A percentile compares a stretch with the other conserved stretches of the same genome.
These are phyloP conservation scores for Diploscapter pachys DNA, from an alignment of 1,140 invertebrate genomes.

Conservation along the genomic window DNA sequence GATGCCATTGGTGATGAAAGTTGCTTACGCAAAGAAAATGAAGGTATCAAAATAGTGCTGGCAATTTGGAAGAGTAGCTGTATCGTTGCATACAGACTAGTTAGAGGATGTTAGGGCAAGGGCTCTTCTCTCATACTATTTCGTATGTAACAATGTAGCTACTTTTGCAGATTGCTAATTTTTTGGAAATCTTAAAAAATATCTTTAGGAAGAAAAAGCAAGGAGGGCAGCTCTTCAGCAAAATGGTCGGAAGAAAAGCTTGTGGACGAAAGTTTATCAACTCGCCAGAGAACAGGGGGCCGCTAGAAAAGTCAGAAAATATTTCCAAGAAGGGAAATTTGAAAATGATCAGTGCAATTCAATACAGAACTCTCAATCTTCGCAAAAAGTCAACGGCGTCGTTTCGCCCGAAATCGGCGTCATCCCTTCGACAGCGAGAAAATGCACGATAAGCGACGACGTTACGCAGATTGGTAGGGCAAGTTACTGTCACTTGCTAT, in stretches of 20 bases:
- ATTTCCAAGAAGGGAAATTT: constrained; percentile 11
- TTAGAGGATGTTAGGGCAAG: constrained; percentile 33
- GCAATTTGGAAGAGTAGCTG: no score
- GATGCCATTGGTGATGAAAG: constrained; percentile 55
- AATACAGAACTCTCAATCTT: not conserved
- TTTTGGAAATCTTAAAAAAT: not conserved
- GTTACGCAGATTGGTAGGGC: constrained; percentile 26
- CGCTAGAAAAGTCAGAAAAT: constrained; percentile 11
- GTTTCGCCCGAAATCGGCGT: no score
- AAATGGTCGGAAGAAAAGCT: constrained; percentile 21
- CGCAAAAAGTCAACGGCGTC: constrained; percentile 12
- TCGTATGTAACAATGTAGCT: no score
- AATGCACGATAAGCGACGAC: constrained; percentile 25
- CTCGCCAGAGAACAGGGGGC: constrained; percentile 21
- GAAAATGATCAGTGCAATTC: no score
- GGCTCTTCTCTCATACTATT: not conserved
- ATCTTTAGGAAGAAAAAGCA: constrained; percentile 30
- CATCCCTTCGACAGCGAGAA: not conserved
- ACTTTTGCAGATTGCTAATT: not conserved
- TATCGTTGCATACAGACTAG: constrained; percentile 34
- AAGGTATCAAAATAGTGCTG: constrained; percentile 4
- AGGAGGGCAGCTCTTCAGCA: constrained; percentile 8
- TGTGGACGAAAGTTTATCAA: constrained; percentile 23
- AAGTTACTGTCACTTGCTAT: not conserved
- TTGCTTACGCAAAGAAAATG: constrained; percentile 37